These are phyloP conservation scores for Parthenolecanium corni DNA, from an alignment of 2,888 invertebrate genomes.

Conservation along the genomic window DNA sequence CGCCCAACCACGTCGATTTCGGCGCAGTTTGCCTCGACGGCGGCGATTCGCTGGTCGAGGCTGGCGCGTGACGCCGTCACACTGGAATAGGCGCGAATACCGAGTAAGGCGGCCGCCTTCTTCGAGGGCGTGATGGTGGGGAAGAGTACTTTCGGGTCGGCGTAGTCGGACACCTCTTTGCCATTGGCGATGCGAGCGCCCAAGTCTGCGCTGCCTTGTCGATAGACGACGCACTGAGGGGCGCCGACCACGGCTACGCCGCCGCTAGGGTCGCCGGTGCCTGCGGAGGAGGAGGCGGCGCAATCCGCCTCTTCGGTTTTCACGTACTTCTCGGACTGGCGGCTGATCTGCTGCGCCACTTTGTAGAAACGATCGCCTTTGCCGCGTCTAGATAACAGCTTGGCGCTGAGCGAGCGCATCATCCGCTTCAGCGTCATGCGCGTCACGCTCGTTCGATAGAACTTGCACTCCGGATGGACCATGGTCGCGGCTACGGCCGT, in stretches of 20 bases:
- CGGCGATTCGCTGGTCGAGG: not conserved
- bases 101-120: conserved; percentile 34
- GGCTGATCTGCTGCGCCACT: conserved; percentile 30
- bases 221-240: conserved; percentile 42
- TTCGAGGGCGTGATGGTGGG: conserved; percentile 37
- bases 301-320: not conserved
- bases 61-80: not conserved
- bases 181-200: conserved; percentile 69
- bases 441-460: conserved; percentile 29
- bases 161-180: conserved; percentile 55
- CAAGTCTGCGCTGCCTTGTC: conserved; percentile 67
- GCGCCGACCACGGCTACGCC: conserved; percentile 31
- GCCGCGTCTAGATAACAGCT: conserved; percentile 37
- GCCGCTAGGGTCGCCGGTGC: too few species aligned
- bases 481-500: conserved; percentile 38
- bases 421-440: conserved; percentile 35
- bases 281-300: too few species aligned
- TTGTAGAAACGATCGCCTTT: conserved; percentile 34
- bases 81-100: conserved; percentile 36
- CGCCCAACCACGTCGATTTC: conserved; percentile 18
- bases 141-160: conserved; percentile 61
- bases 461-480: conserved; percentile 47
- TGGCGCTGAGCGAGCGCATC: conserved; percentile 37
- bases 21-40: not conserved
- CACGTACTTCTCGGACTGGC: too few species aligned